Conservation (phyloP, 2,113 vertebrate species). For the Oncorhynchus mykiss region DNA sequence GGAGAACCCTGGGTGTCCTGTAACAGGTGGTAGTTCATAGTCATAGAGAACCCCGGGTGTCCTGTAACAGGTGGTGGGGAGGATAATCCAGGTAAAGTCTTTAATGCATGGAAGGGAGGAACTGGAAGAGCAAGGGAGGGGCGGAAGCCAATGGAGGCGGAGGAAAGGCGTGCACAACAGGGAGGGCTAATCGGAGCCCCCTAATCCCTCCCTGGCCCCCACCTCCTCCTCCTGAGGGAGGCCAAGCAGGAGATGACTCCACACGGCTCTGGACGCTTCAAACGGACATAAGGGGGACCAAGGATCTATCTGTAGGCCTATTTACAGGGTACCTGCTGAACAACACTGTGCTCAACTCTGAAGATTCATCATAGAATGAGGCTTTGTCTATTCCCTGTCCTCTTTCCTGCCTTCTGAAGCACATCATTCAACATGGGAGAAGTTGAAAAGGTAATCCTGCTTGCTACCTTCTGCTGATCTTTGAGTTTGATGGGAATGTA, state of each 20-base stretch:
- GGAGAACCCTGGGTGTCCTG: no score
- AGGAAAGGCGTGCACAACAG: conserved; percentile 64
- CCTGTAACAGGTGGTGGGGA: conserved; percentile 78
- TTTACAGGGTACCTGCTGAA: conserved; percentile 27
- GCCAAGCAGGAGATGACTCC: conserved; percentile 41
- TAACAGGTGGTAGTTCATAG: no score
- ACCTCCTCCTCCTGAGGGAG: conserved; percentile 45
- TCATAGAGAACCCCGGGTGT: no score
- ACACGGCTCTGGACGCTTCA: background rate
- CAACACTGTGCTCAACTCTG: no score
- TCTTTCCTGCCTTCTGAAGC: no score
- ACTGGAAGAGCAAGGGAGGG: conserved; percentile 20
- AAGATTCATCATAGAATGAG: conserved; percentile 66
- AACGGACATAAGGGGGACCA: no score
- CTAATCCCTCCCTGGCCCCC: conserved; percentile 77
- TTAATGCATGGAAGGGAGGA: conserved; percentile 39
- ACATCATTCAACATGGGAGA: conserved; percentile 75
- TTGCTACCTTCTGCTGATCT: no score
- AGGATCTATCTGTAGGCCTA: background rate
- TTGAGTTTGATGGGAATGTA: no score
- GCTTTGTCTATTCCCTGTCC: conserved; percentile 42
- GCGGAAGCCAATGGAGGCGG: conserved; percentile 7
- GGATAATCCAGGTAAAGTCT: conserved; percentile 87
- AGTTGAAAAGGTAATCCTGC: conserved; percentile 78
- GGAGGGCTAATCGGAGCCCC: conserved; percentile 80